Evolutionary conservation across 2,113 vertebrate species (phyloP), one percentile per base, ranked within the genome.

Genomic region (Lophura nycthemera): DNA sequence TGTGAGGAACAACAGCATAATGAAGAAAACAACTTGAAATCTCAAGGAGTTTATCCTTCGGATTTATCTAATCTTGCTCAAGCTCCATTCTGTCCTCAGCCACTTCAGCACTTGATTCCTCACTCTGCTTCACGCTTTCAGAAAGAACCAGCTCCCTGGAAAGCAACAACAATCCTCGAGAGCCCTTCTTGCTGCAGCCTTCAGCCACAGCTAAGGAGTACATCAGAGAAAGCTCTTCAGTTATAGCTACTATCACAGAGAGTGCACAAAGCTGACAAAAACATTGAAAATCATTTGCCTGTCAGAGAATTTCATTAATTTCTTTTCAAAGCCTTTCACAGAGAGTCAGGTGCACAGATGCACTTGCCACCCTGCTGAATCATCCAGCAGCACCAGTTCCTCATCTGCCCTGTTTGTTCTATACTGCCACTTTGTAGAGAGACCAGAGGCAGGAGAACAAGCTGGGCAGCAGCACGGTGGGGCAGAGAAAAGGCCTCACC

Each of bases 381-480:
- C 20, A 72, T 34, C 14, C 29, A 48, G 21, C 1, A 3, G 80
- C 60, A 64, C 57, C 15, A 40, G 5, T 21, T 85, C 63, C 75
- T 36, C 25, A 32, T 18, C 54, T n/a, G 32, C 52, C 34, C 42
- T 54, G 21, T 9, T 21, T 77, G n/a, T 42, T 77, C 43, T 13
- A n/a, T 40, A 9, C 15, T 30, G 25, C 15, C 59, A 52, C 18
- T 38, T 20, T 48, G 34, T 14, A 38, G 67, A 40, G 57, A 63
- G 36, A 34, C 29, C 0, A 4, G 21, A 29, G 34, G 47, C 18
- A 42, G 30, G 32, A 48, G 48, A 74, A 73, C 36, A 67, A 66
- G 3, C 0, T 34, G n/a, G 22, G 30, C 30, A 91, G 25, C 20
- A 67, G n/a, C 1, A 13, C 1, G 0, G 13, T 15, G 48, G 27